Evolutionary conservation across 1,140 invertebrate species (phyloP), one percentile per base, ranked within the genome.

Genomic region (Ptiloglossa arizonensis): DNA sequence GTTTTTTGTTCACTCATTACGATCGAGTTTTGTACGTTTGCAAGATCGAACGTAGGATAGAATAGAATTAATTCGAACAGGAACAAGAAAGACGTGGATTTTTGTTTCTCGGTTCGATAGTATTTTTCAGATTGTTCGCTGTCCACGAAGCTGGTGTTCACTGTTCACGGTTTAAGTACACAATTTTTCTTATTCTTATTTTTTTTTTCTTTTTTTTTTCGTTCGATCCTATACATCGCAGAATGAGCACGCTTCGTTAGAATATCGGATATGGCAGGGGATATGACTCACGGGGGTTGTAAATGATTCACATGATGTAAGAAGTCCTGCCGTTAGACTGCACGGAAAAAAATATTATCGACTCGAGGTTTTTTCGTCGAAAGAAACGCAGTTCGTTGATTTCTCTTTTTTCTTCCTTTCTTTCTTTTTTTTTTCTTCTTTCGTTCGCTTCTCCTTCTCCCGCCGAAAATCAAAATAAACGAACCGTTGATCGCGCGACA

Each of bases 211-310:
- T n/a, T n/a, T n/a, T n/a, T n/a, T n/a, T n/a, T n/a, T n/a, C n/a
- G n/a, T n/a, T n/a, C n/a, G n/a, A 38, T 62, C 48, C 46, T 24
- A 46, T 5, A 54, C 29, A 22, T 52, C n/a, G 46, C 41, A 59
- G 46, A 78, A 38, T 54, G 66, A 52, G 52, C 70, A 70, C 54
- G 24, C 63, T 48, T 80, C 48, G 57, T 81, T 84, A 84, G 46
- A 71, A 75, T 82, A 83, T 86, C 41, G 59, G 81, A 87, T 87
- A 87, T 86, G 87, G 80, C 83, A 86, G 75, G 79, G n/a, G 85
- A 87, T 87, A 87, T 86, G 87, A 88, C 68, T 87, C 74, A 81
- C 69, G 78, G 78, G 57, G n/a, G n/a, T n/a, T 67, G 32, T 38
- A 78, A 60, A 85, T 57, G 69, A 72, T 85, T 80, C n/a, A n/a